Evolutionary conservation across 35 echinoderm and acorn worm species (phyloP).

Genomic region (Patiria miniata): DNA sequence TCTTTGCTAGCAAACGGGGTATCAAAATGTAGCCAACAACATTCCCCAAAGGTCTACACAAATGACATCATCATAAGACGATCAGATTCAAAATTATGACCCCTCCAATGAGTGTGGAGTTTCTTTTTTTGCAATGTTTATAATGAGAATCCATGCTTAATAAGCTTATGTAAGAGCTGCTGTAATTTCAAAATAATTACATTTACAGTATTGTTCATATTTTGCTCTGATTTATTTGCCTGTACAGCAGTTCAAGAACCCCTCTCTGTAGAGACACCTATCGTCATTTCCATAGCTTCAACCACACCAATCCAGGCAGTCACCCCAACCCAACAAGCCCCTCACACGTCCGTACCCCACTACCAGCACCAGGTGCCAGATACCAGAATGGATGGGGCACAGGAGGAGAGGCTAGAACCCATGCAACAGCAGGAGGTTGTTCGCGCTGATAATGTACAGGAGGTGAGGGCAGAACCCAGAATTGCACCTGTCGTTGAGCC

Average conservation of each 20-base stretch:
- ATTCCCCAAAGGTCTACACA: too few relatives aligned
- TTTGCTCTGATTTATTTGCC: neutral
- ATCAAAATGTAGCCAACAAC: too few relatives aligned
- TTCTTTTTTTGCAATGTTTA: too few relatives aligned
- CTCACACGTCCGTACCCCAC: constrained; percentile 34
- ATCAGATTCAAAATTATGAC: too few relatives aligned
- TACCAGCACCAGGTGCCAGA: neutral
- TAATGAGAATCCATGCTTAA: too few relatives aligned
- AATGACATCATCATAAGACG: too few relatives aligned
- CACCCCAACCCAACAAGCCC: constrained; percentile 86
- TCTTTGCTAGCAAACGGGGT: too few relatives aligned
- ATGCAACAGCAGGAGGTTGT: constrained; percentile 1
- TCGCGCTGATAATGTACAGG: neutral
- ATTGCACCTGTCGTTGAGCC: neutral
- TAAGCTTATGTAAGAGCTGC: too few relatives aligned
- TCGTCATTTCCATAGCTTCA: constrained; percentile 51
- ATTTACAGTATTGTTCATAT: neutral
- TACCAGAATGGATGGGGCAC: neutral
- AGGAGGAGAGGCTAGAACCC: neutral
- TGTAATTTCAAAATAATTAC: too few relatives aligned
- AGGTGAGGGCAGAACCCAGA: neutral
- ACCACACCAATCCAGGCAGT: constrained; percentile 87
- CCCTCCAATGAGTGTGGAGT: too few relatives aligned
- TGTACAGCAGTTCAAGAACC: constrained; percentile 29
- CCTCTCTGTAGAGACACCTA: constrained; percentile 34